Conservation (phyloP, 1,140 invertebrate genomes). For the Aplysia californica region DNA sequence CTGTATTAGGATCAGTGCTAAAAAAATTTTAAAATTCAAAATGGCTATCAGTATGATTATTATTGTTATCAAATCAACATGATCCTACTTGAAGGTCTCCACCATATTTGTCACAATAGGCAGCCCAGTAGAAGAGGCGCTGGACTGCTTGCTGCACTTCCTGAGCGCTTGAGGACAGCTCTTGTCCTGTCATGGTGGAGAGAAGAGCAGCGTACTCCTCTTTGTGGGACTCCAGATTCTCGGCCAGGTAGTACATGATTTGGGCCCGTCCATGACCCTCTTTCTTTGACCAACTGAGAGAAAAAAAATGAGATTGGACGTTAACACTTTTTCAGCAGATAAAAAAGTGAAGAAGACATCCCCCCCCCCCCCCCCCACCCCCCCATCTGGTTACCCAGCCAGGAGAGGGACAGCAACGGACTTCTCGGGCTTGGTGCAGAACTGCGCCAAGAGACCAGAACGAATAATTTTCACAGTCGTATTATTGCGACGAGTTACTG, state of each 20-base stretch:
- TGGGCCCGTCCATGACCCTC: conserved; percentile 70
- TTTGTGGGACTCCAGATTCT: conserved; percentile 66
- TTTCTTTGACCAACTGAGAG: conserved; percentile 68
- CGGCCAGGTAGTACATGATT: conserved; percentile 70
- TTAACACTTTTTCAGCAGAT: not conserved
- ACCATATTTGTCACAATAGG: conserved; percentile 69
- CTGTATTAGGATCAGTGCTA: too few species aligned
- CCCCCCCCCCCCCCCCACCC: not conserved
- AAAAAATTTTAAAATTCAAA: too few species aligned
- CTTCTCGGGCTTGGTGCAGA: too few species aligned
- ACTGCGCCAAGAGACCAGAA: too few species aligned
- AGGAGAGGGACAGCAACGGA: too few species aligned
- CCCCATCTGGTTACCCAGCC: not conserved
- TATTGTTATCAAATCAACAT: too few species aligned
- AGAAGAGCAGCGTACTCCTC: conserved; percentile 63
- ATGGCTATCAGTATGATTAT: too few species aligned
- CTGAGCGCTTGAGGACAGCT: conserved; percentile 42
- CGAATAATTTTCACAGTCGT: not conserved
- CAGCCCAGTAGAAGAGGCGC: conserved; percentile 70
- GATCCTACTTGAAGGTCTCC: conserved; percentile 68
- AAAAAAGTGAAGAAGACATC: not conserved
- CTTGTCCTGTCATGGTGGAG: conserved; percentile 53
- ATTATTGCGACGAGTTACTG: not conserved
- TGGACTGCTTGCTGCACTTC: conserved; percentile 67
- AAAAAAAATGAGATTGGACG: not conserved